Conservation (phyloP, 2,113 vertebrate genomes). For the Hippocampus zosterae region DNA sequence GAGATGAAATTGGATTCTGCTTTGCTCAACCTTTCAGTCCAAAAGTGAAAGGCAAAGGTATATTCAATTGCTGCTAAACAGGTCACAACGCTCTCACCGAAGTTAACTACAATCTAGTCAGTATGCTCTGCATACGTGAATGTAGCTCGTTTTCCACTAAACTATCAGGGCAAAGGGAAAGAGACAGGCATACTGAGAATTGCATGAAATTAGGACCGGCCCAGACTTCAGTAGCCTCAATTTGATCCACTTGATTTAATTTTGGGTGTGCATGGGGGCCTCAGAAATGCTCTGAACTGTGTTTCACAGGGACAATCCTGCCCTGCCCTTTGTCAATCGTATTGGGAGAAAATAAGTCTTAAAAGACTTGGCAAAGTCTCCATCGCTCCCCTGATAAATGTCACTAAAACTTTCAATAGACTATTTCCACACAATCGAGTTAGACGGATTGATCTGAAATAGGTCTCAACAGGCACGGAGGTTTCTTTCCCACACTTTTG, state of each 20-base stretch:
- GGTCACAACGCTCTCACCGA: constrained; percentile 13
- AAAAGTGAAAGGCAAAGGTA: constrained; percentile 15
- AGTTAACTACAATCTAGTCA: constrained; percentile 9
- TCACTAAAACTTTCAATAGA: constrained; percentile 22
- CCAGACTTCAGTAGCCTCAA: constrained; percentile 40
- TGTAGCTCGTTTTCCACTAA: constrained; percentile 15
- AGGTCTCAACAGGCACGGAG: constrained; percentile 12
- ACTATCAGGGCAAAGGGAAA: constrained; percentile 4
- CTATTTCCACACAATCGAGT: constrained; percentile 3
- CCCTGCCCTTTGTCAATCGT: constrained; percentile 28
- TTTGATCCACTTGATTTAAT: constrained; percentile 52
- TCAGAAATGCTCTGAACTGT: constrained; percentile 31
- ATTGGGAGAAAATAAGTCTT: constrained; percentile 27
- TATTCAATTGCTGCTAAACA: constrained; percentile 14
- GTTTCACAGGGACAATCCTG: constrained; percentile 18
- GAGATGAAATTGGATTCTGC: too few relatives aligned
- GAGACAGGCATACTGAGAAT: not conserved
- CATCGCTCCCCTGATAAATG: constrained; percentile 6
- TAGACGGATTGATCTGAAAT: constrained; percentile 10
- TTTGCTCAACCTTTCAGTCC: not conserved
- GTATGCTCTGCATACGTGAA: constrained; percentile 2
- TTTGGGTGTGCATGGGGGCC: constrained; percentile 23
- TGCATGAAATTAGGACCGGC: constrained; percentile 10
- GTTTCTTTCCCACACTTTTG: not conserved
- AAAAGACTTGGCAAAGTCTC: constrained; percentile 30